A percentile compares a stretch with the other conserved stretches of the same genome.
These are phyloP conservation scores for Drosophila oshimai DNA, from an alignment of 1,140 invertebrate species.

Conservation along the genomic window DNA sequence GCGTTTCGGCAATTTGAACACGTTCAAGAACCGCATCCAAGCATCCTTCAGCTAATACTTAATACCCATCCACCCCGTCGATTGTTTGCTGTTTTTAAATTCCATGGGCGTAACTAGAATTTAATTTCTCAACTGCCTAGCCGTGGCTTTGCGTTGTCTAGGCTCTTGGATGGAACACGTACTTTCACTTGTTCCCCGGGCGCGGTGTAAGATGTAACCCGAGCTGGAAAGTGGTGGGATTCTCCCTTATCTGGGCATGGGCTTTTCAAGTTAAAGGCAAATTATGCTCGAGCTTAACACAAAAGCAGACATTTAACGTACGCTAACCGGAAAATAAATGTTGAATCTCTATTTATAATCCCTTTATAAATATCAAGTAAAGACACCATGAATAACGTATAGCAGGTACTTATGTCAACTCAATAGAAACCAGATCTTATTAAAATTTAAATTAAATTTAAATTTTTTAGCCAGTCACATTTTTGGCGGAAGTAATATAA, in stretches of 20 bases:
- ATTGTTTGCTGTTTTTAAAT: constrained; percentile 60
- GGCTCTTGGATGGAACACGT: constrained; percentile 38
- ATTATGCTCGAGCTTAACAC: neutral
- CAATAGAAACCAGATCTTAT: too few relatives aligned
- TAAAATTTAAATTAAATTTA: too few relatives aligned
- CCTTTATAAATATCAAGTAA: constrained; percentile 11
- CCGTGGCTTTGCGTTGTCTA: constrained; percentile 25
- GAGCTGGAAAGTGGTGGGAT: constrained; percentile 3
- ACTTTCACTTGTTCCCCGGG: constrained; percentile 15
- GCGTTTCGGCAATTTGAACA: constrained; percentile 70
- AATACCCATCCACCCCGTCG: neutral
- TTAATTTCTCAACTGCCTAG: constrained; percentile 58
- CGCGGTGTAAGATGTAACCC: constrained; percentile 1
- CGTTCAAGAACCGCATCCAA: constrained; percentile 57
- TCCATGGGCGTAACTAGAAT: constrained; percentile 62
- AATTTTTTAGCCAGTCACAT: too few relatives aligned
- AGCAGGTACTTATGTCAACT: too few relatives aligned
- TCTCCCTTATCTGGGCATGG: neutral
- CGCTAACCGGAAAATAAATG: neutral
- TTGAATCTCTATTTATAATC: neutral
- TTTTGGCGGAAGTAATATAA: too few relatives aligned
- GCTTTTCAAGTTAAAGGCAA: constrained; percentile 27
- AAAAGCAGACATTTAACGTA: constrained; percentile 22
- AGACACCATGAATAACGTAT: neutral
- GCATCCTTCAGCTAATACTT: neutral